Percentiles rank a stretch among this genome's conserved stretches.
Evolutionary conservation across 2,113 vertebrate species (phyloP).

Genomic region (Chroicocephalus ridibundus): DNA sequence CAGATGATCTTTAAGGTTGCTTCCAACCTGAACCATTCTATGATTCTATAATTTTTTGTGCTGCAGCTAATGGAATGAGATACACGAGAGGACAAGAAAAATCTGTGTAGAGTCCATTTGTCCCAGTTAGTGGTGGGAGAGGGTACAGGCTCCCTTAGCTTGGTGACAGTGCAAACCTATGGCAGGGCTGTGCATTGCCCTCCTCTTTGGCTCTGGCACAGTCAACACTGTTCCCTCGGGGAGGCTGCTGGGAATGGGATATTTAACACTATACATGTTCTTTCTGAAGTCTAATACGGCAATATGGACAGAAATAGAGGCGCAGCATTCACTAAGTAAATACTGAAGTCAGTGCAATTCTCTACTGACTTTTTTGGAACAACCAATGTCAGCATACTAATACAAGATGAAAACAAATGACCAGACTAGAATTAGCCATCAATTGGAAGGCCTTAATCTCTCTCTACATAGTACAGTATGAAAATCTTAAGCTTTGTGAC

Average conservation of each 20-base stretch:
- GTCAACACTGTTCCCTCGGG: not conserved
- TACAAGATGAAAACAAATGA: not conserved
- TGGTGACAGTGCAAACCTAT: fast-evolving
- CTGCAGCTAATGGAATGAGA: not conserved
- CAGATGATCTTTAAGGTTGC: no score
- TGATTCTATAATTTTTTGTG: not conserved
- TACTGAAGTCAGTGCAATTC: not conserved
- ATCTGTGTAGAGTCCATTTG: not conserved
- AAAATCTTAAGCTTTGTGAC: not conserved
- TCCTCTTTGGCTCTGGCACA: not conserved
- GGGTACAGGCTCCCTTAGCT: not conserved
- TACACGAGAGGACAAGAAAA: not conserved
- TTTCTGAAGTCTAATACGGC: not conserved
- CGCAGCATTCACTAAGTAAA: not conserved
- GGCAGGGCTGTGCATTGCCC: not conserved
- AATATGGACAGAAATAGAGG: not conserved
- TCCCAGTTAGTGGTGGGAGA: not conserved
- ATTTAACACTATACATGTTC: not conserved
- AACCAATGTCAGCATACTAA: not conserved
- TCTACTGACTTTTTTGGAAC: not conserved
- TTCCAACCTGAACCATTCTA: no score
- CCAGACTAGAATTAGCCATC: not conserved
- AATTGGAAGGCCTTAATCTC: not conserved
- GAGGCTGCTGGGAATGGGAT: not conserved
- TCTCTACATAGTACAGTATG: not conserved